Evolutionary conservation across 2,888 invertebrate genomes (phyloP).

Genomic region (Lamellibrachia satsuma): DNA sequence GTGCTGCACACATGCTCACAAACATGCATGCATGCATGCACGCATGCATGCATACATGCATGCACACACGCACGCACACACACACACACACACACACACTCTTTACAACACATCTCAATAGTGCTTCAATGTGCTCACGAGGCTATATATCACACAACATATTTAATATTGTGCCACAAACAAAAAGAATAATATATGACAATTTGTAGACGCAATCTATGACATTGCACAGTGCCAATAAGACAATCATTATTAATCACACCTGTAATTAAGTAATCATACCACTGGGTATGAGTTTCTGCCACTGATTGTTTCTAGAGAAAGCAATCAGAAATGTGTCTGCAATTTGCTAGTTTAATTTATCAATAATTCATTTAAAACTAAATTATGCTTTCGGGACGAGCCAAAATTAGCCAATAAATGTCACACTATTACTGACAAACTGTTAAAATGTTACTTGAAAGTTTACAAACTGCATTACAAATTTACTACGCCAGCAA

Average conservation of each 20-base stretch:
- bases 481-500: background rate
- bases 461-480: background rate
- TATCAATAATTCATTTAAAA: background rate
- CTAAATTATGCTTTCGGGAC: background rate
- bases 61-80: background rate
- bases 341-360: background rate
- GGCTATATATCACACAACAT: background rate
- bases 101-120: background rate
- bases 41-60: background rate
- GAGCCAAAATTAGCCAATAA: background rate
- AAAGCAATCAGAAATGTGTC: background rate
- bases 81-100: background rate
- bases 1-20: no score
- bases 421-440: background rate
- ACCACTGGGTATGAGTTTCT: no score
- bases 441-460: background rate
- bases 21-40: no score
- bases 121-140: background rate
- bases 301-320: background rate
- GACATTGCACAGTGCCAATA: background rate
- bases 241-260: background rate
- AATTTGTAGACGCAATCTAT: background rate
- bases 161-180: background rate
- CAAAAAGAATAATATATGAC: background rate
- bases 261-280: background rate